Conservation (phyloP, 2,888 invertebrate species). For the Dryomyza anilis region DNA sequence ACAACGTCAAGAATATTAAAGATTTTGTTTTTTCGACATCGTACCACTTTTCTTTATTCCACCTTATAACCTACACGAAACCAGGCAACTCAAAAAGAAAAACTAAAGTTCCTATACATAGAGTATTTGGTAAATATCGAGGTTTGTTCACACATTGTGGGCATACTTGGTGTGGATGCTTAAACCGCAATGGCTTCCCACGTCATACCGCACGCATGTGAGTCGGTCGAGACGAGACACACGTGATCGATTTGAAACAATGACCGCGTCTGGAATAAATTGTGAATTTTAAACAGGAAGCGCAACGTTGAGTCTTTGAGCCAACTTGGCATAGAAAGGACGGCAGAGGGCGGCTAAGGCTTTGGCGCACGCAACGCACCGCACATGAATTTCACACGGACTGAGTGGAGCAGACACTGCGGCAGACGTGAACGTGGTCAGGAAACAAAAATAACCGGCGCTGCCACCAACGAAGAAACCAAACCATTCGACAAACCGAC, state of each 20-base stretch:
- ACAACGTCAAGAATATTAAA: too few species aligned
- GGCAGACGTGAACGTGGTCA: conserved; percentile 51
- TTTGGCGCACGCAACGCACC: conserved; percentile 3
- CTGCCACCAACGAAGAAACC: conserved; percentile 8
- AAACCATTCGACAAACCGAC: conserved; percentile 8
- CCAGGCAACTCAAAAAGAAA: too few species aligned
- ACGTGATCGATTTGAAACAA: conserved; percentile 21
- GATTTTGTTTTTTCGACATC: too few species aligned
- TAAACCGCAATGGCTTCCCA: background rate
- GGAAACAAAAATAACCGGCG: conserved; percentile 39
- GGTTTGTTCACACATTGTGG: too few species aligned
- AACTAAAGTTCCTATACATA: too few species aligned
- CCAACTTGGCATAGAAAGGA: conserved; percentile 3
- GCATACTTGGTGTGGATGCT: too few species aligned
- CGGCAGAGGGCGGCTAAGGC: background rate
- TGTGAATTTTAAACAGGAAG: conserved; percentile 59
- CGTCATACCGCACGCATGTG: background rate
- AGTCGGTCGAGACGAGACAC: background rate
- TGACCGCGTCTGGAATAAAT: conserved; percentile 41
- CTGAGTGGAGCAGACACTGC: conserved; percentile 40
- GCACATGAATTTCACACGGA: conserved; percentile 18
- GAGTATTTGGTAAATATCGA: too few species aligned
- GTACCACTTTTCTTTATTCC: too few species aligned
- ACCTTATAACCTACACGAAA: too few species aligned
- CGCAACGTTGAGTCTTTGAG: conserved; percentile 37